These are phyloP conservation scores for Calephelis virginiensis DNA, from an alignment of 1,140 invertebrate species.

Conservation along the genomic window DNA sequence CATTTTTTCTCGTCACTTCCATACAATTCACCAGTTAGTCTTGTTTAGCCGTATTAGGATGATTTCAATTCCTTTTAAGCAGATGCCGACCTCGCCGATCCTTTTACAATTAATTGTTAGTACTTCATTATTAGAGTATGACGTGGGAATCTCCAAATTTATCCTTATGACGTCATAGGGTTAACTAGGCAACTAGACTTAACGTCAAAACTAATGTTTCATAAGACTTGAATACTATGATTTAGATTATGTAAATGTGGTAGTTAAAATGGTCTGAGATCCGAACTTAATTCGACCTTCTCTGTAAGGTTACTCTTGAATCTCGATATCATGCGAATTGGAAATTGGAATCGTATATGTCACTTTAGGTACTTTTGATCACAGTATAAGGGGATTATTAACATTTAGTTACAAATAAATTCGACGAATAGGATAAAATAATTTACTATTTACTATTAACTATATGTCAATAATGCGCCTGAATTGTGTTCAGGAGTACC, in stretches of 20 bases:
- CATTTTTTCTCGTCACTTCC: conserved; percentile 38
- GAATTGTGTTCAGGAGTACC: too few relatives aligned
- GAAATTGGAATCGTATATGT: too few relatives aligned
- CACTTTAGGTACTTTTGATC: too few relatives aligned
- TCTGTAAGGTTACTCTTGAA: too few relatives aligned
- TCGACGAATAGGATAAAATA: too few relatives aligned
- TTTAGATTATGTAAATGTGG: conserved; percentile 3
- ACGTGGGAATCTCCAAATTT: conserved; percentile 63
- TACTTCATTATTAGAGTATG: conserved; percentile 50
- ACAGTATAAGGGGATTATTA: too few relatives aligned
- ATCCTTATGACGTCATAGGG: conserved; percentile 58
- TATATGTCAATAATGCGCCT: too few relatives aligned
- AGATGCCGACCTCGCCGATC: conserved; percentile 46
- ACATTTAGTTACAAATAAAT: too few relatives aligned
- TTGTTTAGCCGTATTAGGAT: conserved; percentile 47
- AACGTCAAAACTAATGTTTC: conserved; percentile 18
- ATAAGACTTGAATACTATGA: conserved; percentile 19
- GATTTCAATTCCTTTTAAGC: conserved; percentile 49
- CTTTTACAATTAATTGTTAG: conserved; percentile 54
- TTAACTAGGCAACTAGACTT: conserved; percentile 17
- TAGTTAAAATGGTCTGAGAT: too few relatives aligned
- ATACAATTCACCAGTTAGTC: conserved; percentile 32
- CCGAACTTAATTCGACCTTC: not conserved
- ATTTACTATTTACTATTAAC: too few relatives aligned
- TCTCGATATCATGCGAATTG: too few relatives aligned